Evolutionary conservation across 2,797 vertebrate genomes (phyloP).

Genomic region (Falco concolor): DNA sequence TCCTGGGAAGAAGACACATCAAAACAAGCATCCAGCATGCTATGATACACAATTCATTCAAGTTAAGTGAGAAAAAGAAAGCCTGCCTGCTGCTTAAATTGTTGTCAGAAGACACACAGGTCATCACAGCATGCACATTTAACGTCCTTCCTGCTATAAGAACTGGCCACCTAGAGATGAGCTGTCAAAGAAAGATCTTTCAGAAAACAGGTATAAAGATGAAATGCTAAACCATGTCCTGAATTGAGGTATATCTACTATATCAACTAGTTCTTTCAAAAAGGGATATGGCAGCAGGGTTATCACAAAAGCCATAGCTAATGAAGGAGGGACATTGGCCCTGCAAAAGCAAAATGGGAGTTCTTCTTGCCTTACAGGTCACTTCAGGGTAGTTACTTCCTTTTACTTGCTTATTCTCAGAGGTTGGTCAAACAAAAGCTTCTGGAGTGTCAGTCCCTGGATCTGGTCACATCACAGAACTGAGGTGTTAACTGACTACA

Average conservation of each 20-base stretch:
- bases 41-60: not conserved
- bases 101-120: not conserved
- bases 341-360: not conserved
- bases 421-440: not conserved
- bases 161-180: not conserved
- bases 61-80: not conserved
- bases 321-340: not conserved
- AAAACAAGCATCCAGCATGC: not conserved
- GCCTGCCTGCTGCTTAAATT: not conserved
- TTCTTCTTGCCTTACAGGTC: not conserved
- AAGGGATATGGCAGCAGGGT: not conserved
- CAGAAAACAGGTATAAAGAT: not conserved
- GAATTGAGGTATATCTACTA: not conserved
- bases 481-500: rapidly evolving
- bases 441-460: not conserved
- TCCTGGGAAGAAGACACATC: not conserved
- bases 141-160: not conserved
- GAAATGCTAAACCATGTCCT: not conserved
- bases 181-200: not conserved
- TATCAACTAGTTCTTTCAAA: not conserved
- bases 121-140: not conserved
- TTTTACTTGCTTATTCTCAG: not conserved
- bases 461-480: not conserved
- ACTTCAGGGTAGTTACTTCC: not conserved
- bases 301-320: too few species aligned